Evolutionary conservation across 2,888 invertebrate genomes (phyloP).

Genomic region (Smittia aterrima): DNA sequence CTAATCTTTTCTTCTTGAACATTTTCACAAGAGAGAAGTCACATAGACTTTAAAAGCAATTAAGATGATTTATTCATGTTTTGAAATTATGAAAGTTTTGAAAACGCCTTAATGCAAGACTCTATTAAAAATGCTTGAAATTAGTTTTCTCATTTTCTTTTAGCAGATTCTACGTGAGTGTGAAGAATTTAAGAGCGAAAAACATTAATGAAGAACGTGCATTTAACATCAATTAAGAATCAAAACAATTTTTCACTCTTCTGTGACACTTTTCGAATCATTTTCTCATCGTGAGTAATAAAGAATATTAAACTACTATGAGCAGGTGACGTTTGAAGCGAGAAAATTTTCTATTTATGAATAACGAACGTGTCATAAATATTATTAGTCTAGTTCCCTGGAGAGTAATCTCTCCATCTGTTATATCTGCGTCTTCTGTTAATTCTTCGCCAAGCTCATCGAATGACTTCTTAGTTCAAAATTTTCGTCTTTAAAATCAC

Average conservation of each 20-base stretch:
- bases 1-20: not conserved
- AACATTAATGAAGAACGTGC: too few relatives aligned
- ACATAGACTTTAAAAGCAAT: slow-evolving; percentile 18
- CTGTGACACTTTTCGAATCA: not conserved
- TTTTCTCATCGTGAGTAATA: not conserved
- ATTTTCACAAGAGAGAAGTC: not conserved
- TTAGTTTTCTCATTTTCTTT: not conserved
- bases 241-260: too few relatives aligned
- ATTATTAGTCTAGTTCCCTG: not conserved
- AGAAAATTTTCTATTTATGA: slow-evolving; percentile 1
- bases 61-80: slow-evolving; percentile 20
- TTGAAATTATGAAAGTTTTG: not conserved
- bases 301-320: slow-evolving; percentile 10
- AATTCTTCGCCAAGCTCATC: too few relatives aligned
- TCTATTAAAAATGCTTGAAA: not conserved
- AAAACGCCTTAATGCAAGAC: not conserved
- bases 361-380: not conserved
- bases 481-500: too few relatives aligned
- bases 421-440: too few relatives aligned
- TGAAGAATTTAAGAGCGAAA: too few relatives aligned
- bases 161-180: not conserved
- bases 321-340: slow-evolving; percentile 20
- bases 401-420: not conserved
- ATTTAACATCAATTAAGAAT: too few relatives aligned
- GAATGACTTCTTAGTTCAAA: too few relatives aligned